Conservation (phyloP, 2,888 invertebrate species). For the Rapana venosa region DNA sequence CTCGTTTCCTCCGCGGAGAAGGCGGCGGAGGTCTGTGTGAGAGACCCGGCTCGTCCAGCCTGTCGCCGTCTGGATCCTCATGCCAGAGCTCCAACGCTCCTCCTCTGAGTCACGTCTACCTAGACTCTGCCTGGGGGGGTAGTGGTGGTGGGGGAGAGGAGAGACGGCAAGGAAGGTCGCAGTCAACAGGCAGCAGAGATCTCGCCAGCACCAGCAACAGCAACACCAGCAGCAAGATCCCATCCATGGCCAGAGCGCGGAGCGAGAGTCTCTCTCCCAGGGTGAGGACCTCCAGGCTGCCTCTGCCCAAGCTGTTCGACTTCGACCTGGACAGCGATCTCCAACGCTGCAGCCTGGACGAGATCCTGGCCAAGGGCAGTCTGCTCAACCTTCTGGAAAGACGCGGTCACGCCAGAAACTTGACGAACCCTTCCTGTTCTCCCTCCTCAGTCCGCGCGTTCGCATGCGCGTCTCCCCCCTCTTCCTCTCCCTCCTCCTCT, state of each 20-base stretch:
- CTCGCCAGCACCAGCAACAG: background rate
- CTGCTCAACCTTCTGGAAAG: background rate
- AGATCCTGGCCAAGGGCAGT: background rate
- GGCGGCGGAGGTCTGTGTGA: too few species aligned
- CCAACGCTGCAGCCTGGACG: background rate
- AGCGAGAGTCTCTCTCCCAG: slow-evolving; percentile 10
- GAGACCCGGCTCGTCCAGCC: too few species aligned
- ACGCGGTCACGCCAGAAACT: background rate
- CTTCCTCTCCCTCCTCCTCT: background rate
- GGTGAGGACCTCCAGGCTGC: background rate
- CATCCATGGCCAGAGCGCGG: background rate
- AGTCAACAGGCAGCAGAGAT: background rate
- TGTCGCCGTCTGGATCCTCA: too few species aligned
- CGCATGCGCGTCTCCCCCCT: background rate
- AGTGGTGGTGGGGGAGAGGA: background rate
- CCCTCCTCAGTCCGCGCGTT: background rate
- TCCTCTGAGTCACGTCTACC: background rate
- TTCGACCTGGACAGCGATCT: background rate
- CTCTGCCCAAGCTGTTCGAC: background rate
- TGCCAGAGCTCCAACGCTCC: background rate
- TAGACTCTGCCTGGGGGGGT: background rate
- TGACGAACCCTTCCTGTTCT: background rate
- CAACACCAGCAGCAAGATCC: background rate
- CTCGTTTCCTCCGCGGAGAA: background rate
- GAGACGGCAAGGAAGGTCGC: background rate